Evolutionary conservation across 1,140 invertebrate genomes (phyloP).

Genomic region (Calliopsis andreniformis): DNA sequence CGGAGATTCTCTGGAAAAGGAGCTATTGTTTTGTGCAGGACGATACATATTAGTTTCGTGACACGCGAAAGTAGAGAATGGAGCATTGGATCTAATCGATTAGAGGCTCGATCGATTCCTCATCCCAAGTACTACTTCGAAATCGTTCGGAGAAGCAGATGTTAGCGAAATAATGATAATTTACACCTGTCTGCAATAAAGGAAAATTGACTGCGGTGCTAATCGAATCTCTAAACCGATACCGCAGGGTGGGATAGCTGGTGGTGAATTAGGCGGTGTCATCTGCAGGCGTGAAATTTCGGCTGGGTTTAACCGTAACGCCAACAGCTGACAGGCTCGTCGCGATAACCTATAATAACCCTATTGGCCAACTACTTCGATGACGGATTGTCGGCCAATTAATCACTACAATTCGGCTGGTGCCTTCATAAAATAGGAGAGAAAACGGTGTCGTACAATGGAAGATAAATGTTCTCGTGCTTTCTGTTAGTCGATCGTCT

Average conservation of each 20-base stretch:
- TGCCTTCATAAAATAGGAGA: background rate
- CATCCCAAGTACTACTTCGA: too few species aligned
- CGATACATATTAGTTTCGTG: background rate
- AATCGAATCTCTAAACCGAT: conserved; percentile 49
- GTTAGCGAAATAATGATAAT: conserved; percentile 55
- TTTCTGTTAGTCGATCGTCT: conserved; percentile 10
- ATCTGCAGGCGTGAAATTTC: conserved; percentile 68
- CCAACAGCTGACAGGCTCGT: conserved; percentile 64
- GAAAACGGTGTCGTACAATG: background rate
- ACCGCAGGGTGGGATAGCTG: conserved; percentile 33
- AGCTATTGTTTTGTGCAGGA: too few species aligned
- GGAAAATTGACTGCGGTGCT: conserved; percentile 19
- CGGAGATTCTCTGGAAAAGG: too few species aligned
- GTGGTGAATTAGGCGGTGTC: conserved; percentile 60
- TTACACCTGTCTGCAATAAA: conserved; percentile 46
- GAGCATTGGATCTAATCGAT: conserved; percentile 7
- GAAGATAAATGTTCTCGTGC: conserved; percentile 30
- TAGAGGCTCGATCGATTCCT: background rate
- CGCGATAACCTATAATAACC: conserved; percentile 57
- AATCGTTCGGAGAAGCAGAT: conserved; percentile 6
- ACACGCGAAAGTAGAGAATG: background rate
- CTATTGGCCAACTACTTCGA: conserved; percentile 31
- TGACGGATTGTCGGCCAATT: conserved; percentile 45
- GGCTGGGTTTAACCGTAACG: conserved; percentile 51
- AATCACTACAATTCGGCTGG: conserved; percentile 34